Conservation (phyloP, 2,797 vertebrate species). For the Brachymystax lenok region DNA sequence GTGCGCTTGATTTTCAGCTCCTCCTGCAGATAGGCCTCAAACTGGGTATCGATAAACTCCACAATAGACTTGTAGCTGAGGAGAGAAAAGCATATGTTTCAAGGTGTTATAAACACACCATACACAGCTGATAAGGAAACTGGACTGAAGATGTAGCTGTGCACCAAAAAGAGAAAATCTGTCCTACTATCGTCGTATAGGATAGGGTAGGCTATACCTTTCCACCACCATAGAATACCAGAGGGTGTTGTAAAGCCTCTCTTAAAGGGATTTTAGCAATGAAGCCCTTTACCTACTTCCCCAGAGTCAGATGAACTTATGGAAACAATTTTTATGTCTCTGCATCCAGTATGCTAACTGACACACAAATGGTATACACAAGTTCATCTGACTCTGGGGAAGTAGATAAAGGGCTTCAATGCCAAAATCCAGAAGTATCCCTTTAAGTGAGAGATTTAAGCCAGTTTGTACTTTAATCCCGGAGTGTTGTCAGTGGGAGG, state of each 20-base stretch:
- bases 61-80: slow-evolving; percentile 95
- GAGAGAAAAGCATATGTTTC: neutral
- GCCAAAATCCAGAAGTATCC: no score
- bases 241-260: neutral
- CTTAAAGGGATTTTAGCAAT: neutral
- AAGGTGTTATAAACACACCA: neutral
- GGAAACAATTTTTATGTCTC: no score
- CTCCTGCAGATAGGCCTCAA: slow-evolving; percentile 96
- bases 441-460: slow-evolving; percentile 5
- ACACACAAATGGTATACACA: no score
- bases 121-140: neutral
- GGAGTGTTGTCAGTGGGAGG: neutral
- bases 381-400: no score
- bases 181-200: neutral
- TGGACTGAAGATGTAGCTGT: neutral
- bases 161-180: neutral
- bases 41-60: slow-evolving; percentile 97
- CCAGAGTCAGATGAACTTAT: no score
- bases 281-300: no score
- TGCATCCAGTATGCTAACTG: no score
- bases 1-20: slow-evolving; percentile 96
- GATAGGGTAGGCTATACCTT: neutral
- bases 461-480: slow-evolving; percentile 2
- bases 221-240: neutral
- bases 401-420: no score